Evolutionary conservation across 2,888 invertebrate genomes (phyloP), one percentile per base, ranked within the genome.

Genomic region (Automeris io): DNA sequence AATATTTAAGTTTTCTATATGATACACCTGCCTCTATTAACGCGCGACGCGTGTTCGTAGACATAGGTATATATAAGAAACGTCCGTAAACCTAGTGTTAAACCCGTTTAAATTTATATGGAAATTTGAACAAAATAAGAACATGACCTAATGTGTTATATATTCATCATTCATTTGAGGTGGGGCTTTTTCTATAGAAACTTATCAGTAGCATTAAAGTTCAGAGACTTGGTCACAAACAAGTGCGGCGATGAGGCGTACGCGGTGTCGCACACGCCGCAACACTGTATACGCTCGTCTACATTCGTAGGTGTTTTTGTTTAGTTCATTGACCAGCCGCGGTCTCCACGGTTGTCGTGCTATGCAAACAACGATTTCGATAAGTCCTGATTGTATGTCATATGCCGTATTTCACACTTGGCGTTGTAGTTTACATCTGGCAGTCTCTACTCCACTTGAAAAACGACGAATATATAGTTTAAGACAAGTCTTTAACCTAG

Each of bases 251-350:
- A 16, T 8, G 8, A 11, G 18, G 22, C 32, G 5, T 3, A 16
- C n/a, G 18, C 26, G 12, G 13, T 26, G 36, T 31, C 18, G 37
- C 32, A 32, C 37, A 23, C 32, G 23, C 18, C 37, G 49, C 57
- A 58, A 46, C 46, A 58, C 53, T 57, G 52, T 58, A 60, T 66
- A 58, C 61, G 50, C 57, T 58, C 61, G 69, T 69, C 57, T 66
- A 62, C 66, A 54, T 61, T 63, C 66, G 74, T 73, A 74, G 73
- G 73, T 78, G 78, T 79, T 82, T 82, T 78, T 81, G 73, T 82
- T 83, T 83, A 74, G 83, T 85, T 83, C 85, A 82, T 79, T 83
- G 83, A 85, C 85, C 85, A 83, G 72, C 57, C 26, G n/a, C 13
- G 7, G 26, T 16, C 61, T 57, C 51, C 61, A 57, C 60, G 61